Base-by-base conservation (phyloP, 1,140 invertebrate genomes). In the Cataglyphis hispanica region DNA sequence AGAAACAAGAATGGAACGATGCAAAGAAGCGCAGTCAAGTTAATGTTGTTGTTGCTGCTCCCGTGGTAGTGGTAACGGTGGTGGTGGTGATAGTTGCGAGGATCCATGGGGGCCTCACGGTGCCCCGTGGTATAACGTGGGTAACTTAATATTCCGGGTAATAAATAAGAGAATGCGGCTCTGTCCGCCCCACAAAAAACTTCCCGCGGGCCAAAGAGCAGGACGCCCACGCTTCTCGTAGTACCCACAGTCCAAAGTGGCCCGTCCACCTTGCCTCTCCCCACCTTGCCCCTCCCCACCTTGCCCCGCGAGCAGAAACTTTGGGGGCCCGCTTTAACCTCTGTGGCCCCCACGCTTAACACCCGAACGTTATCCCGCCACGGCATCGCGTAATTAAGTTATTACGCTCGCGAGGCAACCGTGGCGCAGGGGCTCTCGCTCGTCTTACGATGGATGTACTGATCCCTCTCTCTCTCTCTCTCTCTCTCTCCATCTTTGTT, bases 81-180 rank as follows among this genome's bases (percentile, higher is more conserved):
- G 78, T 81, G 86, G 80, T 90, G 88, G 69, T 70, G 86, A 84
- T 86, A 80, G 89, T 90, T 87, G 86, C 75, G 53, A 85, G 81
- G 75, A 88, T 85, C 89, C 86, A 90, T 86, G 89, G 87, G 89
- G 89, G 89, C 89, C 89, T 87, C 60, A 46, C 84, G 87, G 86
- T 90, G 87, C 88, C 85, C 86, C 86, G 86, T 91, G 90, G 90
- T 91, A 83, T 83, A 91, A 90, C 88, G 90, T 88, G 87, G 91
- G 91, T 91, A 91, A 91, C 91, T 91, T 91, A 91, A 91, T 91
- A 91, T 91, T 91, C 91, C 90, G 89, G 85, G 91, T 88, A 91
- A 91, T 91, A 91, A 91, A 91, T 91, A 91, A 91, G 90, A 90
- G 90, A 91, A 91, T 90, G 90, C 90, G 85, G 90, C 89, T 90